Evolutionary conservation across 2,797 vertebrate genomes (phyloP), one percentile per base, ranked within the genome.

Genomic region (Cyclura pinguis): DNA sequence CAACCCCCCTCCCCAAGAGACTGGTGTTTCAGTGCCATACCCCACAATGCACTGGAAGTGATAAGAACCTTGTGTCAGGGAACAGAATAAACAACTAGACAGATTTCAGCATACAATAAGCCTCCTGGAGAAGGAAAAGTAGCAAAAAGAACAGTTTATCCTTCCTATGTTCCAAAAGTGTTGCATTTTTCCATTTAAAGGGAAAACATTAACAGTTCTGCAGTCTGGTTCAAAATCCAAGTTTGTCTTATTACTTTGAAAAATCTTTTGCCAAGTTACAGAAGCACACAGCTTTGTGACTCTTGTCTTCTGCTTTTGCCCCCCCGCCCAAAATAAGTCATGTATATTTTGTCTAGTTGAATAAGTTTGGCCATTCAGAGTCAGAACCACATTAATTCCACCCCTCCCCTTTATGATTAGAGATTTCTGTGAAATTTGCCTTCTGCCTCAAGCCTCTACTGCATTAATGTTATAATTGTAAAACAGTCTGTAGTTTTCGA

Each of bases 401-500:
- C 47, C 29, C 32, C 18, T 42, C 6, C 88, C 6, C 22, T 55
- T 78, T 38, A 55, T 57, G 35, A 67, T 87, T 72, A 77, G n/a
- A 84, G 62, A 69, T 87, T 91, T 89, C 85, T 89, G 80, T 86
- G 88, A 92, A 82, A 82, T 88, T 88, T 78, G 83, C 81, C 47
- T 87, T 57, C 81, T 91, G 64, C 81, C 42, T 88, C 80, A 42
- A 72, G 80, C 35, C 73, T 87, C 80, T 27, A 77, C 35, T 55
- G 62, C 81, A 88, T 84, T 88, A 91, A 91, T 84, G 87, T 88
- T 78, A 69, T 84, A 91, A 91, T 91, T 57, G 35, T 88, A 78
- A 78, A 72, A 88, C 73, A 84, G 85, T 29, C 73, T 59, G 86
- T 59, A 88, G 81, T 84, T 87, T 83, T 84, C 18, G 38, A 84